These are phyloP conservation scores for Didymodactylos carnosus DNA, from an alignment of 2,888 invertebrate genomes.

Conservation along the genomic window DNA sequence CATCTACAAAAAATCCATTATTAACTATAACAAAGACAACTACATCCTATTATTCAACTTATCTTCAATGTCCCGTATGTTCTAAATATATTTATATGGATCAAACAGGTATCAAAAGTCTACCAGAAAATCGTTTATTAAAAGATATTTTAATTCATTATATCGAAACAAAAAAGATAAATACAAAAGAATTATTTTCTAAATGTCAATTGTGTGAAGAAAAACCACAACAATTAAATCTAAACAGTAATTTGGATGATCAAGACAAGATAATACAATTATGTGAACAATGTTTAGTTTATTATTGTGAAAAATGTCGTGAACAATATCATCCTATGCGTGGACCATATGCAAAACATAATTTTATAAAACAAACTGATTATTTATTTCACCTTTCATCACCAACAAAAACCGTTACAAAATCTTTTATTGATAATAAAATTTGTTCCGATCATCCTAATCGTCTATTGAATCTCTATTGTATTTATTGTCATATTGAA, in stretches of 20 bases:
- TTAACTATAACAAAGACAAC: no score
- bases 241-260: no score
- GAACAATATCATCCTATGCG: constrained; percentile 78
- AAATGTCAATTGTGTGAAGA: constrained; percentile 12
- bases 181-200: constrained; percentile 22
- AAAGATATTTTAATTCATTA: constrained; percentile 76
- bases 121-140: constrained; percentile 74
- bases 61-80: constrained; percentile 48
- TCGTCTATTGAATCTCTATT: background rate
- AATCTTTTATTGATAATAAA: background rate
- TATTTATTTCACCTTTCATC: no score
- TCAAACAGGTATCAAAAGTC: constrained; percentile 71
- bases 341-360: constrained; percentile 78
- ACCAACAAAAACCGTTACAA: background rate
- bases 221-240: no score
- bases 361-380: constrained; percentile 49
- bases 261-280: constrained; percentile 66
- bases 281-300: constrained; percentile 70
- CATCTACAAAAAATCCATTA: background rate
- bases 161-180: constrained; percentile 27
- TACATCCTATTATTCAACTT: constrained; percentile 18
- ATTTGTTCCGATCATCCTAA: background rate
- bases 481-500: background rate
- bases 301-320: constrained; percentile 75
- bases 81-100: constrained; percentile 74